Conservation (phyloP, 2,797 vertebrate species). For the Lemur catta region DNA sequence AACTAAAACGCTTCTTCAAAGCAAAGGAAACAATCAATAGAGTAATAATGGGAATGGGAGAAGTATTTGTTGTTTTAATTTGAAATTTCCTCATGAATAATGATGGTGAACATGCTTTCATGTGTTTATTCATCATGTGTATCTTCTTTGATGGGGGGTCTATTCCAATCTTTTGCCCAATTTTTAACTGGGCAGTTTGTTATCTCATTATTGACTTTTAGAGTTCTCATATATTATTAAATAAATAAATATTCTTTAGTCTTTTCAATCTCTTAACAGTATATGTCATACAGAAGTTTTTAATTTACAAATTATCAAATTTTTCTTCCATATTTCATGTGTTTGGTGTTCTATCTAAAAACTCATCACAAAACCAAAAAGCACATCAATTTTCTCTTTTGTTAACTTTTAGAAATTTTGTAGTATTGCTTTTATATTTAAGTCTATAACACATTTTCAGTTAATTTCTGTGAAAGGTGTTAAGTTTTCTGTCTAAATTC, state of each 20-base stretch:
- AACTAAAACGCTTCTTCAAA: not conserved
- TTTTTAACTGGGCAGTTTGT: not conserved
- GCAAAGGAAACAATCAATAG: not conserved
- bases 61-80: not conserved
- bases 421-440: not conserved
- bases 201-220: not conserved
- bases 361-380: not conserved
- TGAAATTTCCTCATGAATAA: not conserved
- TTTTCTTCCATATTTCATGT: not conserved
- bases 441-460: not conserved
- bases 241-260: not conserved
- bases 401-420: not conserved
- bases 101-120: not conserved
- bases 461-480: not conserved
- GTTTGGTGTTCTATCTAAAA: not conserved
- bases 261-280: not conserved
- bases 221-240: not conserved
- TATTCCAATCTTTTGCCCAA: not conserved
- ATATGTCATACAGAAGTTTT: not conserved
- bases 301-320: not conserved
- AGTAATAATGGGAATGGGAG: not conserved
- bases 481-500: not conserved
- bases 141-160: not conserved
- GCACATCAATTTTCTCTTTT: not conserved
- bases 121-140: too few relatives aligned